Percentiles rank a stretch among this genome's conserved stretches.
Evolutionary conservation across 2,797 vertebrate genomes (phyloP).

Genomic region (Clangula hyemalis): DNA sequence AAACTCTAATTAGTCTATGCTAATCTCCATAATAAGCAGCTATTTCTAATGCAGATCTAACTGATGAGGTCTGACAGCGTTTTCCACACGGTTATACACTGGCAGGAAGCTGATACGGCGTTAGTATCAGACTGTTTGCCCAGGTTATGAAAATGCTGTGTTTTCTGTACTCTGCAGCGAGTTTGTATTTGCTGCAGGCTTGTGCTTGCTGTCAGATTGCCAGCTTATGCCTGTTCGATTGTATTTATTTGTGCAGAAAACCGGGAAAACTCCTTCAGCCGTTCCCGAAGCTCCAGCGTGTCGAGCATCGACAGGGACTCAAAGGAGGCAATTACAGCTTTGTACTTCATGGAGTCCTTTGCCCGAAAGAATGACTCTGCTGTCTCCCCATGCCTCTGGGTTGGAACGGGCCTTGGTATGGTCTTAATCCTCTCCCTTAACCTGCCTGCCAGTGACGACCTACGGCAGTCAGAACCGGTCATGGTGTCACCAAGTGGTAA

Average conservation of each 20-base stretch:
- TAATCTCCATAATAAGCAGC: conserved; percentile 67
- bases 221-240: background rate
- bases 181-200: background rate
- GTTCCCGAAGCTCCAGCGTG: conserved; percentile 96
- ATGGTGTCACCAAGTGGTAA: conserved; percentile 90
- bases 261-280: conserved; percentile 95
- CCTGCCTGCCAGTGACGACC: conserved; percentile 87
- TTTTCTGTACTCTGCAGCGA: background rate
- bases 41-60: conserved; percentile 56
- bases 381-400: conserved; percentile 92
- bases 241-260: conserved; percentile 83
- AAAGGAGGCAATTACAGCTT: conserved; percentile 92
- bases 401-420: conserved; percentile 94
- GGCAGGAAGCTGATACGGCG: background rate
- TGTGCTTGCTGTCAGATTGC: background rate
- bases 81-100: conserved; percentile 12
- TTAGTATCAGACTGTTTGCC: background rate
- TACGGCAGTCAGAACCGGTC: conserved; percentile 89
- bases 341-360: conserved; percentile 94
- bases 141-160: background rate
- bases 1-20: conserved; percentile 62
- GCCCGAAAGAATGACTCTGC: conserved; percentile 86
- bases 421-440: conserved; percentile 91
- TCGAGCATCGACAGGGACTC: conserved; percentile 97
- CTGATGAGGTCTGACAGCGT: conserved; percentile 58